Evolutionary conservation across 2,888 invertebrate genomes (phyloP), one percentile per base, ranked within the genome.

Genomic region (Cataglyphis rosenhaueri): DNA sequence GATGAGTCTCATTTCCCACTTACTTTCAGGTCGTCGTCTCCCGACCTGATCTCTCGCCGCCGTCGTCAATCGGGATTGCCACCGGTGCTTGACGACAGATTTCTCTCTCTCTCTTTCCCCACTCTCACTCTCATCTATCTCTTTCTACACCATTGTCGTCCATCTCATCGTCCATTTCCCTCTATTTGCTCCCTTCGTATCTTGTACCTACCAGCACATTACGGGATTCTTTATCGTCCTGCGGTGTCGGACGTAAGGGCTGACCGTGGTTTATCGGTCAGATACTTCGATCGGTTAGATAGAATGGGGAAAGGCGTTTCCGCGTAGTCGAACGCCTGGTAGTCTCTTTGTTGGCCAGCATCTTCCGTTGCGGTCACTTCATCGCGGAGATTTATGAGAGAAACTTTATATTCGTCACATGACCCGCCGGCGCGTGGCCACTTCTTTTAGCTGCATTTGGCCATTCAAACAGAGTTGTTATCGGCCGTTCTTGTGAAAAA

Each of bases 1-100:
- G 89, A 92, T 90, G 91, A 92, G 89, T 88, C 90, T 91, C 88
- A 86, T 89, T 90, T 88, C 86, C 86, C 84, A 88, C 85, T 84
- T 82, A 86, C 81, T 68, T 73, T 70, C 66, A 44, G 83, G 62
- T 64, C 70, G 85, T 85, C 64, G 48, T 55, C 73, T 59, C 75
- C 62, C 81, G 73, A 44, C 71, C 75, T 82, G 84, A 84, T 88
- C 85, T 84, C 84, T 68, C 64, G 62, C 44, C 59, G 35, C 18
- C 25, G 38, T 76, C 76, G 9, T 52, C 82, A 68, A 84, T 86
- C 85, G 81, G 48, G 48, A n/a, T 64, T 70, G 81, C 83, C 29
- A 57, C 59, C 68, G 29, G 52, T 55, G 48, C 35, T 74, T 74
- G 41, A 84, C 70, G 55, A 70, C 52, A 57, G 35, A 41, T 32